Conservation (phyloP, 2,888 invertebrate genomes). For the Mythimna lalbum region DNA sequence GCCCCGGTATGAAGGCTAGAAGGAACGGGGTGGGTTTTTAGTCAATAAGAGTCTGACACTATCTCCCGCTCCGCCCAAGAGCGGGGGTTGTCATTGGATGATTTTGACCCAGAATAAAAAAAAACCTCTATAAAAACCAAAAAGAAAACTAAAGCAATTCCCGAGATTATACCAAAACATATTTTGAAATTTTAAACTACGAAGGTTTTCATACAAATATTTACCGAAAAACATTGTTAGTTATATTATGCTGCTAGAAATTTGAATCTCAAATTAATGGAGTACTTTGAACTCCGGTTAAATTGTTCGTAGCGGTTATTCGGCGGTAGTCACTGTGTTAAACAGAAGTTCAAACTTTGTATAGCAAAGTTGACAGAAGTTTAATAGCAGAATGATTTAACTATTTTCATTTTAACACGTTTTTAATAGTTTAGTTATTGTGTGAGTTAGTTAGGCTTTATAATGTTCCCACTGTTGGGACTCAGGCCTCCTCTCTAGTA, state of each 20-base stretch:
- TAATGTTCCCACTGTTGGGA: too few relatives aligned
- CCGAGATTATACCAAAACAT: neutral
- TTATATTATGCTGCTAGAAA: constrained; percentile 22
- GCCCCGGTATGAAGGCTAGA: too few relatives aligned
- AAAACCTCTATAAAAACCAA: too few relatives aligned
- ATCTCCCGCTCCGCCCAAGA: too few relatives aligned
- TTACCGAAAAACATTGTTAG: constrained; percentile 25
- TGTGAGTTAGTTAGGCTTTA: neutral
- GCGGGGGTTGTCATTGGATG: too few relatives aligned
- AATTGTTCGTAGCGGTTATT: constrained; percentile 47
- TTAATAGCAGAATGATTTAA: constrained; percentile 27
- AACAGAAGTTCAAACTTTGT: constrained; percentile 40
- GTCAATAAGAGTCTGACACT: too few relatives aligned
- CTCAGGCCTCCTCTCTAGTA: too few relatives aligned
- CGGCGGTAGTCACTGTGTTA: constrained; percentile 44
- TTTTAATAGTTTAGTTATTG: neutral
- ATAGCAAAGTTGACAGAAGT: constrained; percentile 31
- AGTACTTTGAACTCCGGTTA: constrained; percentile 44
- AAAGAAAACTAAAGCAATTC: neutral
- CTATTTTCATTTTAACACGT: constrained; percentile 21
- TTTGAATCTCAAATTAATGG: constrained; percentile 41
- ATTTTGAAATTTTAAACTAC: constrained; percentile 2
- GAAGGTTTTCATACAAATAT: constrained; percentile 32
- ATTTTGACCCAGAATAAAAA: too few relatives aligned
- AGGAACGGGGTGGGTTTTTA: too few relatives aligned